Evolutionary conservation across 1,140 invertebrate species (phyloP), one percentile per base, ranked within the genome.

Genomic region (Hestina assimilis): DNA sequence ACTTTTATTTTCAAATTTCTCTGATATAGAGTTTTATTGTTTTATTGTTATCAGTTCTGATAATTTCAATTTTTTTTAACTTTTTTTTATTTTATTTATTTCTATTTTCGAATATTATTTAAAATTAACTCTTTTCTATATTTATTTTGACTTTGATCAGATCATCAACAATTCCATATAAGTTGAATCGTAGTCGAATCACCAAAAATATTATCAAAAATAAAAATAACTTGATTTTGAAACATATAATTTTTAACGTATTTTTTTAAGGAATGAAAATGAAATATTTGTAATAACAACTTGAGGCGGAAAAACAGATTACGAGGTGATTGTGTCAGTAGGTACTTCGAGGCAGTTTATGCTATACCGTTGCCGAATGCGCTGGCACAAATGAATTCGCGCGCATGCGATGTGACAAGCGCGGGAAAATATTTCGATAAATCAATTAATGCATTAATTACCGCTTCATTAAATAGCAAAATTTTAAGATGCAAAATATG

Each of bases 381-480:
- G 72, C 77, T 69, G 57, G 69, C 70, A 65, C 66, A 79, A 75
- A 79, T 71, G 59, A 68, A 66, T 67, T 46, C 50, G 48, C 35
- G 62, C 69, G 69, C 69, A 63, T 60, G 70, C 72, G 28, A 28
- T 43, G 23, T 47, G 5, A 57, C 14, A 33, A 48, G 58, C 61
- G 76, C 76, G 72, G 72, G 68, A 76, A 75, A 63, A 51, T 48
- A 56, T 47, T 29, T 7, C 11, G 1, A 3, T 46, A 14, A 42
- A 17, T 20, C 6, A 23, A n/a, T 1, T 3, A 23, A 12, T 12
- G 23, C 8, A 17, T 23, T 9, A 24, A 40, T 8, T 31, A 23
- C 26, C 11, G 8, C 19, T 19, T 42, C 11, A 1, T 9, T 42
- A 8, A 14, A 4, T 28, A 14, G 2, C 23, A 45, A 26, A 28